Conservation (phyloP, 2,113 vertebrate species). For the Gavia stellata region DNA sequence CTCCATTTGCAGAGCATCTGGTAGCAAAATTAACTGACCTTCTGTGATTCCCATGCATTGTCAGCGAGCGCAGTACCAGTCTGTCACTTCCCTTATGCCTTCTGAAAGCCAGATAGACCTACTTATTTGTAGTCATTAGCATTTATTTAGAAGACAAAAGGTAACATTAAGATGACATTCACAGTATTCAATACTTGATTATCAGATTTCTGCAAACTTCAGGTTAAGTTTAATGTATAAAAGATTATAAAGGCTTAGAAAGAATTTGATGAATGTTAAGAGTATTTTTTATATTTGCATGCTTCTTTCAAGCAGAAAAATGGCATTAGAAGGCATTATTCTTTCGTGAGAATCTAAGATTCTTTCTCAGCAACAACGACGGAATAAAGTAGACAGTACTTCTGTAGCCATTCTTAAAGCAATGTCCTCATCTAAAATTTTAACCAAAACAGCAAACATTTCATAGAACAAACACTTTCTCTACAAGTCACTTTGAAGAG, state of each 20-base stretch:
- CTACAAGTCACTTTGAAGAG: neutral
- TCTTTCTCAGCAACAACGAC: neutral
- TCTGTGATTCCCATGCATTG: neutral
- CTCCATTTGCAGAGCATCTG: neutral
- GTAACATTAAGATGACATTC: neutral
- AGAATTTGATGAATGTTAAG: neutral
- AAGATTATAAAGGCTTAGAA: neutral
- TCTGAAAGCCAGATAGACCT: neutral
- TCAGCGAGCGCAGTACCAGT: neutral
- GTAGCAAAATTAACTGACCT: constrained; percentile 33
- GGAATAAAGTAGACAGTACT: neutral
- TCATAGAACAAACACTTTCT: neutral
- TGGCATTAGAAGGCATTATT: neutral
- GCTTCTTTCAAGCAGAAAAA: neutral
- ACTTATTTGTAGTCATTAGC: neutral
- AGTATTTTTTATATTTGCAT: neutral
- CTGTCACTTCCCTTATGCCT: neutral
- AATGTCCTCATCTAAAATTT: neutral
- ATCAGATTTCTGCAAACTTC: neutral
- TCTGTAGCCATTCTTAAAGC: neutral
- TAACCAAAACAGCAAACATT: neutral
- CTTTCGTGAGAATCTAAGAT: neutral
- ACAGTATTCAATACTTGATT: neutral
- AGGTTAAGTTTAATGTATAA: neutral
- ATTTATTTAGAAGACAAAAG: neutral